Evolutionary conservation across 35 echinoderm and acorn worm species (phyloP).

Genomic region (Antedon bifida): DNA sequence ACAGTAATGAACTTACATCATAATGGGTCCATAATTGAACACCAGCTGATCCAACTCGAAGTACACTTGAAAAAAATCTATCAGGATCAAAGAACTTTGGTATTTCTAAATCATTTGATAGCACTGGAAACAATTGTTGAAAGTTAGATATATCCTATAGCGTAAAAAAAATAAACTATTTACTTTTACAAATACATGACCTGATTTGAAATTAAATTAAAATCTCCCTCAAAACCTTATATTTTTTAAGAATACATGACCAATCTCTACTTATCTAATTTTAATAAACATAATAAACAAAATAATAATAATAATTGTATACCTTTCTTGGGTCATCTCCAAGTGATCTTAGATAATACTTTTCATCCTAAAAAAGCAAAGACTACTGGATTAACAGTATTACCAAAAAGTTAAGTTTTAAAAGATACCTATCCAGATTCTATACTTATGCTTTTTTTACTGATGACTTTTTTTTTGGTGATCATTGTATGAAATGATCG

Average conservation of each 20-base stretch:
- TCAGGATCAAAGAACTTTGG: slow-evolving; percentile 53
- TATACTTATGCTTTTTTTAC: too few relatives aligned
- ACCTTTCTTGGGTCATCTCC: slow-evolving; percentile 4
- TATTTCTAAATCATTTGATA: slow-evolving; percentile 61
- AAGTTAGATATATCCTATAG: slow-evolving; percentile 65
- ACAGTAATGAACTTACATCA: slow-evolving; percentile 92
- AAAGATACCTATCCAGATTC: too few relatives aligned
- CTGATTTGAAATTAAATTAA: background rate
- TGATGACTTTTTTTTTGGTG: too few relatives aligned
- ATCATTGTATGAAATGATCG: too few relatives aligned
- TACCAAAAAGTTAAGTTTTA: too few relatives aligned
- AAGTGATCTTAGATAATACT: slow-evolving; percentile 11
- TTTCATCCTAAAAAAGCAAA: background rate
- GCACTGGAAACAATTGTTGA: slow-evolving; percentile 45
- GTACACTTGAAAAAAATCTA: slow-evolving; percentile 66
- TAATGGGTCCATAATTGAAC: slow-evolving; percentile 93
- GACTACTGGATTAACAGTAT: too few relatives aligned
- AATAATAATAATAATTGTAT: background rate
- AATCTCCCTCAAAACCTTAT: too few relatives aligned
- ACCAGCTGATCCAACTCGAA: slow-evolving; percentile 55
- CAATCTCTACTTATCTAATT: too few relatives aligned
- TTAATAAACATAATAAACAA: too few relatives aligned
- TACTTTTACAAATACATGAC: background rate
- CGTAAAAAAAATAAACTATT: background rate
- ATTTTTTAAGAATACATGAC: too few relatives aligned